Base-by-base conservation (phyloP, 2,888 invertebrate species). In the Andrena flavipes region DNA sequence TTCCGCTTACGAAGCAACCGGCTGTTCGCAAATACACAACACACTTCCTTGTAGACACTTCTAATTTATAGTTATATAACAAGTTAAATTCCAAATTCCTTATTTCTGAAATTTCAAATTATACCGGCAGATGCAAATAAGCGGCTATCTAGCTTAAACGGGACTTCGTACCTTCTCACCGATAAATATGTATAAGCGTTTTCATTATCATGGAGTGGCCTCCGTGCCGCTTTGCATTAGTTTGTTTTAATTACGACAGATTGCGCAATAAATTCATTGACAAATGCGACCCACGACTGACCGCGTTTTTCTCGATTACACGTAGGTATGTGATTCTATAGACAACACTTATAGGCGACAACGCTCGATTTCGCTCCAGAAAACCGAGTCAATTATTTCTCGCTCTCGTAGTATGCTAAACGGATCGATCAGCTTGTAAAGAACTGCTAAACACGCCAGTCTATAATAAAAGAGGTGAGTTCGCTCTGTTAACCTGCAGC, bases 341-440 rank as follows among this genome's bases (percentile, higher is more conserved):
- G 48, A 20, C 29, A 30, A 20, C 23, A 29, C 6, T 42, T 26
- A 42, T 5, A 20, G 10, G 26, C 59, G 26, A 29, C 1, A 20
- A 67, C 59, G 51, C 26, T 68, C n/a, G 51, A 74, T 75, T 68
- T 63, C 49, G 23, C 42, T 54, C 67, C 23, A 51, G 74, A 75
- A 79, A 79, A 75, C 67, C 60, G 48, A 60, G 62, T 7, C 70
- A 71, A 70, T 82, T 67, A 65, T 23, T 64, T 42, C 30, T 16
- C 20, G 51, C 5, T 49, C 59, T 30, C 13, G n/a, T 72, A 56
- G 33, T 59, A 68, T 75, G 80, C 20, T 73, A 77, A 78, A 82
- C 71, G 74, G 71, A 85, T 85, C 86, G 86, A 86, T 85, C 54
- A 29, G 72, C 74, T 67, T 71, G 35, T 48, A 65, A 84, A 75